Evolutionary conservation across 2,797 vertebrate genomes (phyloP), one percentile per base, ranked within the genome.

Genomic region (Myotis myotis): DNA sequence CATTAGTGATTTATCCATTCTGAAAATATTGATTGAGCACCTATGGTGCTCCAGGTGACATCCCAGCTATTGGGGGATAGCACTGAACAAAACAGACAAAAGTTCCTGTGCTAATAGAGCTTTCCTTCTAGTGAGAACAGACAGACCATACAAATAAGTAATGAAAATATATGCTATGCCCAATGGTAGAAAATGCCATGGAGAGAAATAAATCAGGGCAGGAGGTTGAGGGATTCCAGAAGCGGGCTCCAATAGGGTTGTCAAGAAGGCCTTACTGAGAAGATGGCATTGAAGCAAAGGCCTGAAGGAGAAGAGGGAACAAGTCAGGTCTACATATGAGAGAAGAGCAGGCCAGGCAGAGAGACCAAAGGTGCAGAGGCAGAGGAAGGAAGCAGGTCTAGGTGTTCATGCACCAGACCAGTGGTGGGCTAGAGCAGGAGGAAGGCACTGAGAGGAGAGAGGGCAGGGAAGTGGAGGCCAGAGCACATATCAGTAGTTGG

Each of bases 1-100:
- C 87, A 25, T 62, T 47, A 66, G 47, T 33, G 11, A 89, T 87
- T 89, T n/a, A 53, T 53, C 1, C 16, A 51, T 68, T 91, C 36
- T 53, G 28, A 23, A 78, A 49, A 76, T 64, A 74, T n/a, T 93
- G 89, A 78, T 30, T 12, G 13, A 93, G 55, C 11, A 53, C 12
- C 44, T 44, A 1, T 20, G 44, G 19, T 11, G 20, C 66, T 28
- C 23, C 66, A 79, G 30, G 12, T 41, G 53, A 30, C 4, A 38
- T 47, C 41, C 23, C 13, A 28, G 66, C 25, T 89, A 9, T 5
- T 78, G 33, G 15, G 33, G 17, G 93, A 51, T 3, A 75, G 36
- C 30, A 33, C 20, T 36, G 44, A 93, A 33, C 36, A 74, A 93
- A 84, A 70, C 6, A 62, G 28, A 89, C 28, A 16, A 28, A 55